These are phyloP conservation scores for Heliconius cydno DNA, from an alignment of 2,888 invertebrate genomes.

Conservation along the genomic window DNA sequence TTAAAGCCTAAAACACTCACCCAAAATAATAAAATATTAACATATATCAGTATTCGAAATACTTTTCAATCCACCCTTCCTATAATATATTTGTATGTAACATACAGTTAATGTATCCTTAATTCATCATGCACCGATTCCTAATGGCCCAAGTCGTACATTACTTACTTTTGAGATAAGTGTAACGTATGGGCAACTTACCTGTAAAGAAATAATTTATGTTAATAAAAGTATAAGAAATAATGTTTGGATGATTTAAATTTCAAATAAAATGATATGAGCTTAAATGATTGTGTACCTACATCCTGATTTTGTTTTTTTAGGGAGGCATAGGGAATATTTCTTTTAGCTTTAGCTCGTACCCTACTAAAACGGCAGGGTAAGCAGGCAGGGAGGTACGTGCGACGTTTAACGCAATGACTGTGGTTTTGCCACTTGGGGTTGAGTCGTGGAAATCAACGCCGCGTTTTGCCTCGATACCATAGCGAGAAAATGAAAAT, in stretches of 20 bases:
- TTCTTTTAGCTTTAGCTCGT: too few relatives aligned
- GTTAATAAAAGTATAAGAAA: slow-evolving; percentile 30
- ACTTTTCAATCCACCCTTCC: slow-evolving; percentile 24
- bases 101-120: slow-evolving; percentile 43
- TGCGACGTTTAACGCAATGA: too few relatives aligned
- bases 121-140: slow-evolving; percentile 46
- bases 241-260: not conserved
- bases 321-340: too few relatives aligned
- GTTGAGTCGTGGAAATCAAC: not conserved
- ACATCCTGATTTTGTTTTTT: too few relatives aligned
- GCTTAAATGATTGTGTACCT: too few relatives aligned
- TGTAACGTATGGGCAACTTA: slow-evolving; percentile 49
- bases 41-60: slow-evolving; percentile 2
- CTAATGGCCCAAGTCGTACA: slow-evolving; percentile 38
- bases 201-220: slow-evolving; percentile 51
- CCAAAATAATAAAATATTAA: not conserved
- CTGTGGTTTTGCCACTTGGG: too few relatives aligned
- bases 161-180: slow-evolving; percentile 46
- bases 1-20: not conserved
- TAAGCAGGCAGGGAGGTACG: too few relatives aligned
- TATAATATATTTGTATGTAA: slow-evolving; percentile 18
- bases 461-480: not conserved
- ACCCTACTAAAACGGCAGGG: too few relatives aligned
- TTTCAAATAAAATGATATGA: too few relatives aligned
- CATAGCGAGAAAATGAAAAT: not conserved